These are phyloP conservation scores for Atherinomorus stipes DNA, from an alignment of 2,113 vertebrate genomes.

Conservation along the genomic window DNA sequence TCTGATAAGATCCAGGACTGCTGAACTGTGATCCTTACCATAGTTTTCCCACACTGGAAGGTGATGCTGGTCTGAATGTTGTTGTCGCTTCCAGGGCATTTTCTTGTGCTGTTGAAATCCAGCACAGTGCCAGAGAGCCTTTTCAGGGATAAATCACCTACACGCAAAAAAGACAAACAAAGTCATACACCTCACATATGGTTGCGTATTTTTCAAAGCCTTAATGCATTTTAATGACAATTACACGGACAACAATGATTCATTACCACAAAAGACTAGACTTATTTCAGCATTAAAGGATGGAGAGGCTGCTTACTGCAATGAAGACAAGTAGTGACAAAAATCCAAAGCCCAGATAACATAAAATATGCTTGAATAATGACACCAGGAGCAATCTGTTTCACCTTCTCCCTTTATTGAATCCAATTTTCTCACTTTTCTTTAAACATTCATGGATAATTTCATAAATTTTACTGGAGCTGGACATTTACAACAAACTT, in stretches of 20 bases:
- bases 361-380: neutral
- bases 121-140: slow-evolving; percentile 82
- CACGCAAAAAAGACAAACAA: neutral
- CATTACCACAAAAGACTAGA: neutral
- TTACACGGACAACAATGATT: too few species aligned
- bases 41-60: slow-evolving; percentile 94
- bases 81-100: slow-evolving; percentile 76
- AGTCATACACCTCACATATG: neutral
- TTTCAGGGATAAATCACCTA: slow-evolving; percentile 83
- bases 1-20: neutral
- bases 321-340: neutral
- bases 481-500: neutral
- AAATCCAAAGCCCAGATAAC: neutral
- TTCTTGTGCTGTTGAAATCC: slow-evolving; percentile 79
- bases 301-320: neutral
- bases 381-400: neutral
- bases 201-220: neutral
- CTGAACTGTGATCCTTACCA: slow-evolving; percentile 87
- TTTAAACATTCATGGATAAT: neutral
- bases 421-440: neutral
- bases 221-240: neutral
- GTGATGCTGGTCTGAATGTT: slow-evolving; percentile 89
- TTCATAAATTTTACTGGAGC: neutral
- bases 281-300: neutral
- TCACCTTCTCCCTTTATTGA: too few species aligned